These are phyloP conservation scores for Dynastes grantii DNA, from an alignment of 2,888 invertebrate species.

Conservation along the genomic window DNA sequence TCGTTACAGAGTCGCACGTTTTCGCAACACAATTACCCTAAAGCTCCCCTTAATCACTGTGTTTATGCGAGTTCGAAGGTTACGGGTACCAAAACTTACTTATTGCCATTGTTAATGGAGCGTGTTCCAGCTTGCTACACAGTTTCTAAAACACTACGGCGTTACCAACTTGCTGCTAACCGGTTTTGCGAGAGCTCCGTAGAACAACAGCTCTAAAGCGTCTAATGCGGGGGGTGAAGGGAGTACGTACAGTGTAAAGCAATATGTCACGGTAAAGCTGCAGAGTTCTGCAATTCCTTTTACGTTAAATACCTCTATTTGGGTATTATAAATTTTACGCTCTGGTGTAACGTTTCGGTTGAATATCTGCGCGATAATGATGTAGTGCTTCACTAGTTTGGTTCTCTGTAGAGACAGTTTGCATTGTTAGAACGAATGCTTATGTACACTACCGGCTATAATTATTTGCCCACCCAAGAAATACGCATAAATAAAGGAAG, in stretches of 20 bases:
- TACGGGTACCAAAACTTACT: not conserved
- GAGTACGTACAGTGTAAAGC: not conserved
- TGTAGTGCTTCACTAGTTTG: too few species aligned
- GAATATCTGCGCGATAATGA: too few species aligned
- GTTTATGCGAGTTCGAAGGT: constrained; percentile 22
- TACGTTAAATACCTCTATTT: not conserved
- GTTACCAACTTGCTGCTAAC: not conserved
- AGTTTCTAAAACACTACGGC: too few species aligned
- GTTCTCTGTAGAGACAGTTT: too few species aligned
- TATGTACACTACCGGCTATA: too few species aligned
- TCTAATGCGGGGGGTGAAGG: too few species aligned
- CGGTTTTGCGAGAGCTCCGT: not conserved
- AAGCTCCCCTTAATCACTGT: constrained; percentile 9
- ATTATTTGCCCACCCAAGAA: too few species aligned
- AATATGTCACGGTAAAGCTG: not conserved
- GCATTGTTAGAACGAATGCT: too few species aligned
- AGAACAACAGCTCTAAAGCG: not conserved
- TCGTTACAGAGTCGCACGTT: too few species aligned
- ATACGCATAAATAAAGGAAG: too few species aligned
- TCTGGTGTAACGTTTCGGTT: not conserved
- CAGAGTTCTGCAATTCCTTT: not conserved
- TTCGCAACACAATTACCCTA: constrained; percentile 10
- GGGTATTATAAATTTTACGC: not conserved
- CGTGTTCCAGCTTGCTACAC: not conserved
- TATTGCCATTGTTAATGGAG: constrained; percentile 25